phyloP scores from a whole-genome alignment of 2,797 vertebrate genomes.

The Lepilemur ruficaudatus region DNA sequence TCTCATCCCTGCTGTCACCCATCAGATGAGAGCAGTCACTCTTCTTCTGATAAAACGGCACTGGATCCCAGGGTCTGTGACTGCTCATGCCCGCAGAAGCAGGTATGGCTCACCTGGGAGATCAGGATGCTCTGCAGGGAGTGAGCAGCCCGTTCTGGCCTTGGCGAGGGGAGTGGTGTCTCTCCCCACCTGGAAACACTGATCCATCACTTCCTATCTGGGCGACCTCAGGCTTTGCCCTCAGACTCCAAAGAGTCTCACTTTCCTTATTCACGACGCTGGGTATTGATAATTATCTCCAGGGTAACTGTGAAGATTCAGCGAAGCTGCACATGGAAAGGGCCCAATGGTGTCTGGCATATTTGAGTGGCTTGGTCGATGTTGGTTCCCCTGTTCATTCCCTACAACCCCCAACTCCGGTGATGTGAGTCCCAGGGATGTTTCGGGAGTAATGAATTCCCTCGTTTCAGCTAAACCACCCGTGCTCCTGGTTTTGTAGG shows the following conservation, averaged over 20 bases:
- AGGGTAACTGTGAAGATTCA: background rate
- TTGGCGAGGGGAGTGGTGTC: background rate
- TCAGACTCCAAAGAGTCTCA: background rate
- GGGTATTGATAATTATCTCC: background rate
- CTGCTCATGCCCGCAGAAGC: background rate
- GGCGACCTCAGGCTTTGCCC: background rate
- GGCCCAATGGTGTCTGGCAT: background rate
- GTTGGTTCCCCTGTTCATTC: background rate
- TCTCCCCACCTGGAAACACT: background rate
- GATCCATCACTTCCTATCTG: background rate
- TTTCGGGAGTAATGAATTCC: conserved; percentile 70
- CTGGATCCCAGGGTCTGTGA: background rate
- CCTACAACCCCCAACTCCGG: background rate
- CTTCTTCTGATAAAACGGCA: background rate
- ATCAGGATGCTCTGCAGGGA: background rate
- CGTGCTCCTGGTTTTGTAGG: conserved; percentile 64
- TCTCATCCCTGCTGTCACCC: background rate
- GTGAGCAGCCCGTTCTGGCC: background rate
- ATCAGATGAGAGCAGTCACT: background rate
- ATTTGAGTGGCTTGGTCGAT: rapidly evolving
- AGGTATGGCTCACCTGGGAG: background rate
- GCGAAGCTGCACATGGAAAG: background rate
- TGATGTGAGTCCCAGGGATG: conserved; percentile 40
- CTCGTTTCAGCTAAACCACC: conserved; percentile 73
- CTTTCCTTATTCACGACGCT: background rate